phyloP scores from a whole-genome alignment of 2,113 vertebrate genomes.

The Hippoglossus stenolepis region DNA sequence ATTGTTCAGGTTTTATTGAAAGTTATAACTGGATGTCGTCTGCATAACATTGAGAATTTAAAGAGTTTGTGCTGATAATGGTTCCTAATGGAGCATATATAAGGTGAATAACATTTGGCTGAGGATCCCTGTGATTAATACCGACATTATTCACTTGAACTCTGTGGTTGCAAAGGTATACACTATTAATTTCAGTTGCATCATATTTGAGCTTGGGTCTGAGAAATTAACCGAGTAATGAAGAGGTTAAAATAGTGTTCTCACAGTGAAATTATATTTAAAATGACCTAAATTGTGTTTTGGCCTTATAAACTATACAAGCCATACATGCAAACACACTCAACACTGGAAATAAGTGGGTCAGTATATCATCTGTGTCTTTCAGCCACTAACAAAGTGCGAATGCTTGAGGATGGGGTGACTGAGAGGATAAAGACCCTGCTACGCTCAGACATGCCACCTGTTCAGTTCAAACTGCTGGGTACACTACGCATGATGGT shows the following conservation, averaged over 20 bases:
- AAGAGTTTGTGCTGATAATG: too few relatives aligned
- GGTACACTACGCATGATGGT: slow-evolving; percentile 88
- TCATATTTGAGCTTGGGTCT: too few relatives aligned
- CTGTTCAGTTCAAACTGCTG: slow-evolving; percentile 88
- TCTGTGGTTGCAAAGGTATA: too few relatives aligned
- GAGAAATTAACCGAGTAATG: too few relatives aligned
- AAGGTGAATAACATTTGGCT: too few relatives aligned
- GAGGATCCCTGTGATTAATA: too few relatives aligned
- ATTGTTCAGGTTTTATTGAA: too few relatives aligned
- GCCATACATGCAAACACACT: not conserved
- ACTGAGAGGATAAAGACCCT: slow-evolving; percentile 84
- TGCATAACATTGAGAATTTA: too few relatives aligned
- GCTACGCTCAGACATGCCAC: slow-evolving; percentile 87
- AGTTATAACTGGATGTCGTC: too few relatives aligned
- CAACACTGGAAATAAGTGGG: not conserved
- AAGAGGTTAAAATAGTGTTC: not conserved
- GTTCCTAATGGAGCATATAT: too few relatives aligned
- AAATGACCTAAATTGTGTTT: not conserved
- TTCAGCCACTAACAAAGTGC: slow-evolving; percentile 86
- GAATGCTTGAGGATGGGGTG: slow-evolving; percentile 86
- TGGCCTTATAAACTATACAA: not conserved
- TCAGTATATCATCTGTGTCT: not conserved
- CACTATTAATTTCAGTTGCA: too few relatives aligned
- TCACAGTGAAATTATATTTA: not conserved
- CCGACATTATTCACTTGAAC: too few relatives aligned